Evolutionary conservation across 2,888 invertebrate genomes (phyloP), one percentile per base, ranked within the genome.

Genomic region (Phortica okadai): DNA sequence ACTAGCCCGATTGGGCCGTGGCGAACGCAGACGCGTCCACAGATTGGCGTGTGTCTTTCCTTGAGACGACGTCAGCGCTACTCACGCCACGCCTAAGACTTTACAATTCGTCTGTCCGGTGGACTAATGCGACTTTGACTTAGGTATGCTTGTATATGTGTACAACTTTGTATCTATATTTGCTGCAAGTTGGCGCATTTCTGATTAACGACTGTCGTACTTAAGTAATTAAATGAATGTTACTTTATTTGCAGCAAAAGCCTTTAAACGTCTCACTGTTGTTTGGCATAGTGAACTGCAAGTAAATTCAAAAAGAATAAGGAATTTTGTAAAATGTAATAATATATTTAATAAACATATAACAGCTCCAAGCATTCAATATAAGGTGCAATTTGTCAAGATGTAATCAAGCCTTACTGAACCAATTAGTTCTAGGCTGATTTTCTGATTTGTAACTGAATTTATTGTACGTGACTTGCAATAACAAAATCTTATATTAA

Each of bases 1-100:
- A 91, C 90, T 88, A 88, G 91, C 91, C 90, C 91, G 86, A 83
- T 87, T 89, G 89, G 92, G 91, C 91, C 91, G 92, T 90, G 91
- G 91, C 90, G 90, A 89, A 84, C 89, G 89, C 78, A 91, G 83
- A 77, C 90, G 89, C 80, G 90, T 88, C 92, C 91, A 92, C 91
- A 91, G 90, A 90, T 91, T 91, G 90, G 88, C 88, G 85, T 90
- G 79, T 84, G 80, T 90, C 81, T 84, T 84, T 81, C 86, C 67
- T 62, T 14, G 44, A 7, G 16, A 84, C 80, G 16, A 50, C 33
- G 44, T 45, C 73, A 62, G 59, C 73, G 4, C 21, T 33, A 50
- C 50, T 25, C 44, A 25, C 56, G 44, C 11, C 44, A 25, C 45
- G 72, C 58, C 14, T 58, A 73, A 41, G 11, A 6, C 7, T 16